Base-by-base conservation (phyloP, 2,797 vertebrate species). In the Lepilemur ruficaudatus region DNA sequence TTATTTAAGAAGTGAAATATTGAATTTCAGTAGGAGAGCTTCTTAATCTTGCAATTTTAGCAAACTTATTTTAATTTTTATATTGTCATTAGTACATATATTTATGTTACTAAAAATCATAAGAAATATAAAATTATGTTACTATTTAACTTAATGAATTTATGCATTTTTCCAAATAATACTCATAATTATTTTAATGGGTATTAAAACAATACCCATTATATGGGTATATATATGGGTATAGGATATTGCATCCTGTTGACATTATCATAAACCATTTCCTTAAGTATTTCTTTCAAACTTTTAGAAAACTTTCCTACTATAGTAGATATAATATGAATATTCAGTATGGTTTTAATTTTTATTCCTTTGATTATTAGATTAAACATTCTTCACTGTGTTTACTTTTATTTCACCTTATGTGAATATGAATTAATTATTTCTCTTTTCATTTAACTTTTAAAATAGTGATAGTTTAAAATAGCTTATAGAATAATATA, bases 401-500 rank as follows among this genome's bases (percentile, higher is more conserved):
- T 91, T 88, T 96, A 85, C 52, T 61, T 88, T 96, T 85, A 48
- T 93, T 93, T 95, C 22, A 61, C 32, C 1, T 75, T 52, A 52
- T 55, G 35, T 81, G 48, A 92, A 59, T 46, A 28, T 28, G 13
- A 65, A 65, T 32, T 63, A 32, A 17, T n/a, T 81, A 55, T n/a
- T 95, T 91, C 28, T 86, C 67, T 93, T 82, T 93, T 89, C 41
- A 75, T 65, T 65, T 85, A 72, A 52, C 35, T 75, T 90, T 81
- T 73, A 30, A 93, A 73, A 73, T 79, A 83, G 23, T 32, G 57
- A 18, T 15, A 38, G 38, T 72, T 65, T 65, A 82, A 82, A 92
- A 88, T 61, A 89, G 17, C 43, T 35, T 43, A 38, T 83, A n/a
- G 69, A 75, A 75, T 88, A 87, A 65, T 63, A 35, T 57, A 89